phyloP scores from a whole-genome alignment of 2,113 vertebrate species.

The Protomyctophum bolini region DNA sequence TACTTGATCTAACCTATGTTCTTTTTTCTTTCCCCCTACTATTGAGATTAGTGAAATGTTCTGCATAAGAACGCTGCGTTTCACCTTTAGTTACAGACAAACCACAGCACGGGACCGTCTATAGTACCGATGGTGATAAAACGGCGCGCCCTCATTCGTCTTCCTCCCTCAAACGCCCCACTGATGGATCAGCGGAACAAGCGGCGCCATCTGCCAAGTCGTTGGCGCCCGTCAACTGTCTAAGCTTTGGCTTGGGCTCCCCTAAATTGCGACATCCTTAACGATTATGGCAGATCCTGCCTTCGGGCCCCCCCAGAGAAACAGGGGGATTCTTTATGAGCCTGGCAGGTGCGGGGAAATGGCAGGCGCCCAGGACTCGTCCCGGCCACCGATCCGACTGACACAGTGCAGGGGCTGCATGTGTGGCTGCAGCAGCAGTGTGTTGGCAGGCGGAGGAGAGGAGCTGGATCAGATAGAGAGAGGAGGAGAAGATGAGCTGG shows the following conservation, averaged over 20 bases:
- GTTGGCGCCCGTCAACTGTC: constrained; percentile 51
- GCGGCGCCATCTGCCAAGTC: constrained; percentile 68
- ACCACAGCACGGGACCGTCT: constrained; percentile 7
- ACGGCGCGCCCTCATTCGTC: constrained; percentile 46
- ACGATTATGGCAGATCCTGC: constrained; percentile 69
- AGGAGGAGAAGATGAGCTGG: constrained; percentile 42
- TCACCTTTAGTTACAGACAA: constrained; percentile 32
- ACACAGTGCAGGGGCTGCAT: constrained; percentile 29
- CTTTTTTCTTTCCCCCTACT: constrained; percentile 4
- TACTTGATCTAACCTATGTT: constrained; percentile 16
- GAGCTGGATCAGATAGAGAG: constrained; percentile 56
- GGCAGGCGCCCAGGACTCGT: constrained; percentile 62
- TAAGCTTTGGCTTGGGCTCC: constrained; percentile 57
- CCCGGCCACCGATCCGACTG: constrained; percentile 7
- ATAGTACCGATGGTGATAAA: constrained; percentile 48
- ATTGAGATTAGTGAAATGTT: constrained; percentile 10
- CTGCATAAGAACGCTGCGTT: not conserved
- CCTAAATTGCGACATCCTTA: constrained; percentile 64
- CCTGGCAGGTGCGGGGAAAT: constrained; percentile 69
- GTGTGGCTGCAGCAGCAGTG: constrained; percentile 30
- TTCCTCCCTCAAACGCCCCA: constrained; percentile 45
- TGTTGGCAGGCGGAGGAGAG: constrained; percentile 55
- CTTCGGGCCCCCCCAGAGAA: constrained; percentile 44
- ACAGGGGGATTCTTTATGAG: constrained; percentile 72
- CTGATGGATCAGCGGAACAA: constrained; percentile 57